phyloP scores from a whole-genome alignment of 2,888 invertebrate species.

The Ennomos fuscantarius region DNA sequence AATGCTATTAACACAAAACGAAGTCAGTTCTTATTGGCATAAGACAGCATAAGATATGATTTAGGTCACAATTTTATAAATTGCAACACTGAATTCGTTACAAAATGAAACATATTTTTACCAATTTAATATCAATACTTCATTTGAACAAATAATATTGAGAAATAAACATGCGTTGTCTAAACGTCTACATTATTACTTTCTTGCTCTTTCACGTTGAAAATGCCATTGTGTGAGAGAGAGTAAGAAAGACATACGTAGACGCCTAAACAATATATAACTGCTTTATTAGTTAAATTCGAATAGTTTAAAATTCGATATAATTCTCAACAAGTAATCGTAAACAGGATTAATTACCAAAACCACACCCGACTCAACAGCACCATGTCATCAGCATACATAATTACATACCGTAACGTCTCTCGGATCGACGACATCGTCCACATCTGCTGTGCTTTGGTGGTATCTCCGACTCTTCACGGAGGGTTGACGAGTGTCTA shows the following conservation, averaged over 20 bases:
- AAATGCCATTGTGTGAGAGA: too few relatives aligned
- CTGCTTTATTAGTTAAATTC: too few relatives aligned
- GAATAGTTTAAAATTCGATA: too few relatives aligned
- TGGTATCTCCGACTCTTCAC: constrained; percentile 74
- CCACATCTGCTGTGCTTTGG: constrained; percentile 64
- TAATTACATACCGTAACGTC: constrained; percentile 70
- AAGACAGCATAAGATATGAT: background rate
- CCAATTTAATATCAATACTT: too few relatives aligned
- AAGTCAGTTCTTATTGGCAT: background rate
- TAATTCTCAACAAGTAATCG: too few relatives aligned
- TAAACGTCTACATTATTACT: too few relatives aligned
- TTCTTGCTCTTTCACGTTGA: too few relatives aligned
- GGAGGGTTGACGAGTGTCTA: constrained; percentile 69
- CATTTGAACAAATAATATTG: too few relatives aligned
- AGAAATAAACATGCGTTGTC: too few relatives aligned
- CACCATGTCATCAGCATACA: background rate
- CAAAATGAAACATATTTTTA: too few relatives aligned
- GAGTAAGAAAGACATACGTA: too few relatives aligned
- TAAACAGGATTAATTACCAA: background rate
- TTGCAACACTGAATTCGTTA: background rate
- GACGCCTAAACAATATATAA: too few relatives aligned
- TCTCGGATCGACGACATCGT: constrained; percentile 70
- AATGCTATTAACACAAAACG: constrained; percentile 12
- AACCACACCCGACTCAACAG: background rate
- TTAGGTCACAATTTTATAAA: background rate